Evolutionary conservation across 2,113 vertebrate species (phyloP).

Genomic region (Pseudorhombus dupliciocellatus): DNA sequence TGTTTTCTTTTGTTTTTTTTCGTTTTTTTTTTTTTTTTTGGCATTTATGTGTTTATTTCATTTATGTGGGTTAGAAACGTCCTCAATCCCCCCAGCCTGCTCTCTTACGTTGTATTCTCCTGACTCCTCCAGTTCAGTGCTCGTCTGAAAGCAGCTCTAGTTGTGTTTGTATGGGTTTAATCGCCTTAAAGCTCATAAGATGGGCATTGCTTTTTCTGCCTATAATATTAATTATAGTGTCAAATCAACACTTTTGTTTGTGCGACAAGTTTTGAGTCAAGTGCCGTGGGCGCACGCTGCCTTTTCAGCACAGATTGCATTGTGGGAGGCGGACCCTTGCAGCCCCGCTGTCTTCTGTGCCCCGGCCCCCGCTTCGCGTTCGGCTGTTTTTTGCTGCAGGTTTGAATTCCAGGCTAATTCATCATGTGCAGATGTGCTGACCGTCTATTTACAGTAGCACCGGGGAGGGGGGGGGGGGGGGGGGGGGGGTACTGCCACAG

Average conservation of each 20-base stretch:
- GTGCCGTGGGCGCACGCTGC: background rate
- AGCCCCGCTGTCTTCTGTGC: conserved; percentile 29
- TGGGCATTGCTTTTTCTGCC: no score
- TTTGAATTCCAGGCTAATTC: conserved; percentile 63
- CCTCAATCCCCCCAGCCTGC: no score
- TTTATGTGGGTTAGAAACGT: no score
- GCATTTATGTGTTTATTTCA: no score
- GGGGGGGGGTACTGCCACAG: conserved; percentile 51
- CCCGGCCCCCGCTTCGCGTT: background rate
- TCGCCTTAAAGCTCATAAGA: background rate
- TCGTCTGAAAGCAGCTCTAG: no score
- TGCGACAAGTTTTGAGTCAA: background rate
- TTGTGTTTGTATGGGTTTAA: background rate
- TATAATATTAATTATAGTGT: background rate
- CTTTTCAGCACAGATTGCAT: conserved; percentile 7
- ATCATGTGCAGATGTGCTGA: conserved; percentile 71
- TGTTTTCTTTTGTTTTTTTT: background rate
- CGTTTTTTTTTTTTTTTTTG: no score
- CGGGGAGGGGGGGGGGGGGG: no score
- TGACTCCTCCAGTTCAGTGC: no score
- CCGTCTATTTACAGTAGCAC: conserved; percentile 44
- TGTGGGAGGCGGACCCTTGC: conserved; percentile 23
- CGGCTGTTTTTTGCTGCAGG: conserved; percentile 49
- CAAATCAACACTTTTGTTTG: background rate
- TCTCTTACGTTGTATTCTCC: no score